phyloP scores from a whole-genome alignment of 2,113 vertebrate species.

The Haplotaxodon microlepis region DNA sequence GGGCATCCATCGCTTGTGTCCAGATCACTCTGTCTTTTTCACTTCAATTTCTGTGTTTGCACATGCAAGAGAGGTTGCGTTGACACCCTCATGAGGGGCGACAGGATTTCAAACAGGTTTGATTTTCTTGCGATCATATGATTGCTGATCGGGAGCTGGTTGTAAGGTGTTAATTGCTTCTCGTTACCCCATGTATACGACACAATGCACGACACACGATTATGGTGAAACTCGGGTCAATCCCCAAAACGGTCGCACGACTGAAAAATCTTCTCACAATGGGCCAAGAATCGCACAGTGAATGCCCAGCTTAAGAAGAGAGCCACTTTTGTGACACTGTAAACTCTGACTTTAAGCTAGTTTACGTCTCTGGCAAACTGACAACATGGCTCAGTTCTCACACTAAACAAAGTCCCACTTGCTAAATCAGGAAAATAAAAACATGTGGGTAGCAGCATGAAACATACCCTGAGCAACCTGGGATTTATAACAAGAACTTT shows the following conservation, averaged over 20 bases:
- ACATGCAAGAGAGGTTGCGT: neutral
- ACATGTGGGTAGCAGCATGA: fast-evolving
- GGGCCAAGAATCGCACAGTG: neutral
- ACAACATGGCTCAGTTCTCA: neutral
- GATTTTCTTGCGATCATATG: fast-evolving
- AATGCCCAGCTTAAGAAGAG: neutral
- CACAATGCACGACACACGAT: fast-evolving
- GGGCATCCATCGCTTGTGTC: no score
- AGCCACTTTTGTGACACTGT: fast-evolving
- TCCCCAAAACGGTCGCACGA: fast-evolving
- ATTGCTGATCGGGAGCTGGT: fast-evolving
- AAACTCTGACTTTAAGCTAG: neutral
- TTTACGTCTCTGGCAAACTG: neutral
- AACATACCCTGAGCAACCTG: fast-evolving
- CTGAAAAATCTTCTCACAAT: neutral
- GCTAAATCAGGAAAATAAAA: neutral
- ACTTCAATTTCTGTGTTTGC: neutral
- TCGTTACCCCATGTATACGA: fast-evolving
- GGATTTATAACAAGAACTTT: neutral
- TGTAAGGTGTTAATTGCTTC: neutral
- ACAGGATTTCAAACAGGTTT: fast-evolving
- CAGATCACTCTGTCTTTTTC: no score
- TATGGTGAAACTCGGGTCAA: fast-evolving
- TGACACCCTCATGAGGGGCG: fast-evolving
- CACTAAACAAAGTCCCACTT: neutral